A percentile compares a stretch with the other conserved stretches of the same genome.
Conservation (phyloP, 2,797 vertebrate species). For the Anguilla marmorata region DNA sequence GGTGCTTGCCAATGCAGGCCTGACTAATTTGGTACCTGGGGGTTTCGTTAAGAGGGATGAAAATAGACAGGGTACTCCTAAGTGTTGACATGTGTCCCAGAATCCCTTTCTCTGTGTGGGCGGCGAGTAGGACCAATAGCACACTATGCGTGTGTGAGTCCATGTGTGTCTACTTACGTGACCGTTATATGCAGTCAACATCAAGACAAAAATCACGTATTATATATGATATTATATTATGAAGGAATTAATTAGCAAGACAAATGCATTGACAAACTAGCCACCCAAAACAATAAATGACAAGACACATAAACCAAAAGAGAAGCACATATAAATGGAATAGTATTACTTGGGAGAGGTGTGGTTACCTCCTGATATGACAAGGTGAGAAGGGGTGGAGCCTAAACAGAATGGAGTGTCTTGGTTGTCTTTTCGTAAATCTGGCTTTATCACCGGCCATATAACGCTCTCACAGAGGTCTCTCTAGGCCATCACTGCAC, state of each 20-base stretch:
- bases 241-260: background rate
- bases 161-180: background rate
- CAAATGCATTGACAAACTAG: background rate
- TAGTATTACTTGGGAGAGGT: background rate
- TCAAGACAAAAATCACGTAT: background rate
- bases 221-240: background rate
- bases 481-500: constrained; percentile 34
- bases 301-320: background rate
- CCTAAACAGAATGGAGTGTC: constrained; percentile 47
- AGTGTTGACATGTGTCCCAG: constrained; percentile 19
- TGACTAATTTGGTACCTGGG: constrained; percentile 30
- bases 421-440: constrained; percentile 55
- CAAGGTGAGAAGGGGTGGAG: constrained; percentile 44
- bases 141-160: background rate
- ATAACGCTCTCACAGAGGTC: constrained; percentile 45
- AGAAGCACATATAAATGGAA: background rate
- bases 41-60: constrained; percentile 32
- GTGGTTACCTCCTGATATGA: background rate
- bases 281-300: background rate
- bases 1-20: background rate
- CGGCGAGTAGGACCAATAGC: background rate
- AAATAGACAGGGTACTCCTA: constrained; percentile 11
- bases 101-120: background rate
- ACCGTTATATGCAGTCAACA: background rate
- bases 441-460: constrained; percentile 54